phyloP scores from a whole-genome alignment of 2,113 vertebrate species.

The Tiliqua scincoides region DNA sequence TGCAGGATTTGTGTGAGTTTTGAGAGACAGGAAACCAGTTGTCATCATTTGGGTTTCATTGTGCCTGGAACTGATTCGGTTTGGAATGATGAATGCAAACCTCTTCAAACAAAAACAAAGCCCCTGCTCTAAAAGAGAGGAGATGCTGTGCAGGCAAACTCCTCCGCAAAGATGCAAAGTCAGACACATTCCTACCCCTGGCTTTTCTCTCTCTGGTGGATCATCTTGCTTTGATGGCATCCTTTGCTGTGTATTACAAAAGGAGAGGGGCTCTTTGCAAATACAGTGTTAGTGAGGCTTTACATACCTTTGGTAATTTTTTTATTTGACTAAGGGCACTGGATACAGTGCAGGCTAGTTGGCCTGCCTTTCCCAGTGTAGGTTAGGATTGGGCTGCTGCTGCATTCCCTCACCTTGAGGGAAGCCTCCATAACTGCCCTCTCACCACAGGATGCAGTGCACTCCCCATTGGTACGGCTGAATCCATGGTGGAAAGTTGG shows the following conservation, averaged over 20 bases:
- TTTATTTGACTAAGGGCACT: not conserved
- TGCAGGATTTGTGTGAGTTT: not conserved
- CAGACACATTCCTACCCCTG: not conserved
- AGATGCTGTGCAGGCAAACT: not conserved
- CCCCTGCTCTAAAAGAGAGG: not conserved
- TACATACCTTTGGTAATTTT: not conserved
- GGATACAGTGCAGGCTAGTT: too few relatives aligned
- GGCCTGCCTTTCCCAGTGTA: too few relatives aligned
- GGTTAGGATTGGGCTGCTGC: too few relatives aligned
- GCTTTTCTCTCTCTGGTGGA: not conserved
- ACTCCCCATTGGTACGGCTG: too few relatives aligned
- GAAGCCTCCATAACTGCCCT: too few relatives aligned
- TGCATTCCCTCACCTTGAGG: too few relatives aligned
- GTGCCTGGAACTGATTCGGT: not conserved
- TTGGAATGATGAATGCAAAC: not conserved
- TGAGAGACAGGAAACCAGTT: not conserved
- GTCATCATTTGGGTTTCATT: slow-evolving; percentile 3
- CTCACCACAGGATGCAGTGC: too few relatives aligned
- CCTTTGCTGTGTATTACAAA: not conserved
- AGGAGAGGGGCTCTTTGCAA: not conserved
- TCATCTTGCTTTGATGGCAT: not conserved
- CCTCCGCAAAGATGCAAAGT: not conserved
- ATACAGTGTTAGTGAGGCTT: not conserved
- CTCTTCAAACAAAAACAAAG: not conserved
- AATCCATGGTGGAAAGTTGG: too few relatives aligned